Evolutionary conservation across 2,888 invertebrate genomes (phyloP).

Genomic region (Zygogramma bicolorata): DNA sequence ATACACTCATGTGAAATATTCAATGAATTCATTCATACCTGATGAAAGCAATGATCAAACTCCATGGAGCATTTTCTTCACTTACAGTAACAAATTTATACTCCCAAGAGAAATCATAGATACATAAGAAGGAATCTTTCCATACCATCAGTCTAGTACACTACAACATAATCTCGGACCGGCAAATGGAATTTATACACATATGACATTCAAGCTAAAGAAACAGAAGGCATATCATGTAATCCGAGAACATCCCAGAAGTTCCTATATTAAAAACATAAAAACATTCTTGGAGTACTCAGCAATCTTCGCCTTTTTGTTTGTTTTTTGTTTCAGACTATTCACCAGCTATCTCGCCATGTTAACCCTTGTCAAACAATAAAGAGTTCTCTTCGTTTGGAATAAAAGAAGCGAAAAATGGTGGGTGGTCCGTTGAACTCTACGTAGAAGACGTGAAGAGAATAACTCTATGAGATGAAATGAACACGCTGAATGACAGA

Average conservation of each 20-base stretch:
- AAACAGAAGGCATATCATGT: not conserved
- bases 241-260: not conserved
- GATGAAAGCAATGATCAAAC: too few relatives aligned
- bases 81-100: too few relatives aligned
- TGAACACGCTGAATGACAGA: not conserved
- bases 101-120: too few relatives aligned
- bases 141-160: too few relatives aligned
- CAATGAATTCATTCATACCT: too few relatives aligned
- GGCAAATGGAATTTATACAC: not conserved
- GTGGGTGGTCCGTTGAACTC: not conserved
- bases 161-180: not conserved
- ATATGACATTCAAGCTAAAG: not conserved
- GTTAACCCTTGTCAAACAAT: constrained; percentile 4
- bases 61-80: too few relatives aligned
- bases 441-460: not conserved
- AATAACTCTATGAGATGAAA: not conserved
- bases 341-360: not conserved
- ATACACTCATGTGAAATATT: too few relatives aligned
- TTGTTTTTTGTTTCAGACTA: constrained; percentile 2
- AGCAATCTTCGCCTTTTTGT: not conserved
- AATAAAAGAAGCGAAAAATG: constrained; percentile 1
- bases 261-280: not conserved
- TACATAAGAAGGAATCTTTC: too few relatives aligned
- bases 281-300: not conserved
- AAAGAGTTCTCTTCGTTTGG: not conserved